Base-by-base conservation (phyloP, 2,113 vertebrate species). In the Pangasianodon hypophthalmus region DNA sequence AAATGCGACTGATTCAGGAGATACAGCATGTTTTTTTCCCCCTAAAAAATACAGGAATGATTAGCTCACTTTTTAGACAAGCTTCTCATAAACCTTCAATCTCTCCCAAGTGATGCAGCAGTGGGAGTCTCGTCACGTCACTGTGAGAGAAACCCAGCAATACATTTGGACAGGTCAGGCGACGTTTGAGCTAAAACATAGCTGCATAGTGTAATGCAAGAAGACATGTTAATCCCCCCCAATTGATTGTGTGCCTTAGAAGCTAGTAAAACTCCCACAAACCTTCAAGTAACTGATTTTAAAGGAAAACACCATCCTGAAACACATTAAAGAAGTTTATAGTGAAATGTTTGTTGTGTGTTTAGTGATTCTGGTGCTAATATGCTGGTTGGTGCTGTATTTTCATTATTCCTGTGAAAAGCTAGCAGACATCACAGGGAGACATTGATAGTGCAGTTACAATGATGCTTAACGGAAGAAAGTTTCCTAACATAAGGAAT, bases 121-220 rank as follows among this genome's bases (percentile, higher is more conserved):
- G 83, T 86, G 73, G 64, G 89, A 90, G 88, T 89, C 85, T 91
- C 50, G 50, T 86, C 86, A 52, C 41, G 82, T 91, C 87, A 90
- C 71, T 88, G 48, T 6, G 19, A 10, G 41, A 88, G 69, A 89
- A 89, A 89, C 75, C 56, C 73, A 62, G 86, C 64, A 69, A 75
- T 56, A 89, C 37, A 79, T 77, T 90, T 90, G 50, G 26, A 87
- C 87, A 81, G 86, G 85, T 26, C 77, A 79, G 77, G 62, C 46
- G 71, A 82, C 56, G 87, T 32, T 46, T 83, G 80, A 89, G 84
- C 60, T 87, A 87, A 81, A 89, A 50, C 80, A n/a, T 44, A 32
- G 82, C 50, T 5, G 24, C 41, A 18, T 14, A 1, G 62, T 69
- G 86, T 84, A 84, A 84, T 84, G 32, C 6, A 44, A 84, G 54